Percentiles rank a stretch among this genome's conserved stretches.
These are phyloP conservation scores for Cynocephalus volans DNA, from an alignment of 2,113 vertebrate genomes.

Conservation along the genomic window DNA sequence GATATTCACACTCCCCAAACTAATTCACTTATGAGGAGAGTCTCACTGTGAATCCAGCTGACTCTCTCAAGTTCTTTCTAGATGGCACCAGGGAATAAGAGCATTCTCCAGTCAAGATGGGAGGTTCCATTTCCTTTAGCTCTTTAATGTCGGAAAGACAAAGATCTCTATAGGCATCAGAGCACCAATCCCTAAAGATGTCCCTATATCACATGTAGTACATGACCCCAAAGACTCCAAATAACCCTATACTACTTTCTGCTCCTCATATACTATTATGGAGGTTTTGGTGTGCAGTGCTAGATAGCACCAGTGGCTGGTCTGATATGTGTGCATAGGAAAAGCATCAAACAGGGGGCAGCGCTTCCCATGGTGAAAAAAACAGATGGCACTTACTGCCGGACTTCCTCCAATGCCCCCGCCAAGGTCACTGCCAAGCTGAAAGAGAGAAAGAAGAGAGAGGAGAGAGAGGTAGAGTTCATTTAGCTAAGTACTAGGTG, in stretches of 20 bases:
- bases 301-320: slow-evolving; percentile 71
- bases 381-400: slow-evolving; percentile 96
- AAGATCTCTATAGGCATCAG: slow-evolving; percentile 71
- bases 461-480: slow-evolving; percentile 89
- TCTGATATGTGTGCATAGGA: slow-evolving; percentile 10
- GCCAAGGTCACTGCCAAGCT: slow-evolving; percentile 99
- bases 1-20: slow-evolving; percentile 21
- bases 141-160: slow-evolving; percentile 74
- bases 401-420: slow-evolving; percentile 99
- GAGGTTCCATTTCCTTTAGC: slow-evolving; percentile 70
- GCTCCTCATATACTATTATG: slow-evolving; percentile 40
- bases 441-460: slow-evolving; percentile 92
- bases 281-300: slow-evolving; percentile 65
- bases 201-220: slow-evolving; percentile 31
- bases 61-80: slow-evolving; percentile 70
- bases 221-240: neutral
- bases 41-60: slow-evolving; percentile 53
- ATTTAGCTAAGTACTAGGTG: slow-evolving; percentile 87
- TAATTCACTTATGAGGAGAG: slow-evolving; percentile 63
- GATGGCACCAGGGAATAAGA: slow-evolving; percentile 68
- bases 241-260: slow-evolving; percentile 39
- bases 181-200: slow-evolving; percentile 58
- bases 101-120: slow-evolving; percentile 69
- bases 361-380: slow-evolving; percentile 85
- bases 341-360: slow-evolving; percentile 79